These are phyloP conservation scores for Sylvia borin DNA, from an alignment of 2,797 vertebrate species.

Conservation along the genomic window DNA sequence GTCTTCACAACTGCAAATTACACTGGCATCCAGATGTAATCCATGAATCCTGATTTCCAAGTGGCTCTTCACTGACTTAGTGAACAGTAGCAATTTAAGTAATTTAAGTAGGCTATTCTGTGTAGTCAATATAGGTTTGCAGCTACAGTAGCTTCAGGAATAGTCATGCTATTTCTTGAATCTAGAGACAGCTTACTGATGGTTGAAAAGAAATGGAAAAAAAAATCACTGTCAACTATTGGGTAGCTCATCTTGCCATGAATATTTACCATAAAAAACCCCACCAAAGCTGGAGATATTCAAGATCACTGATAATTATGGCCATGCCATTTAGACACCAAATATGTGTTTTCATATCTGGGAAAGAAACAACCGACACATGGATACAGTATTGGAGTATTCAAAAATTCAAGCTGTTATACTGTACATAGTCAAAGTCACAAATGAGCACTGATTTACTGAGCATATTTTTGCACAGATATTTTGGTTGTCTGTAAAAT, in stretches of 20 bases:
- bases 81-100: neutral
- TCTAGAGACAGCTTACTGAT: neutral
- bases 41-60: neutral
- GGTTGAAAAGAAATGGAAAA: neutral
- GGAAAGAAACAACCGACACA: neutral
- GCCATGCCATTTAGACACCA: neutral
- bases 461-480: neutral
- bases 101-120: neutral
- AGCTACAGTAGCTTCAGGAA: neutral
- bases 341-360: neutral
- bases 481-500: neutral
- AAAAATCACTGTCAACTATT: neutral
- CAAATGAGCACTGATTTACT: neutral
- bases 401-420: neutral
- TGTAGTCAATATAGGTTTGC: neutral
- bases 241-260: neutral
- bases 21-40: neutral
- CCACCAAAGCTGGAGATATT: neutral
- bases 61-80: neutral
- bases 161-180: neutral
- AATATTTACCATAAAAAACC: neutral
- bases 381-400: neutral
- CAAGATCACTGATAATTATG: neutral
- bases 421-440: neutral
- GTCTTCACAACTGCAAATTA: neutral